Evolutionary conservation across 2,797 vertebrate genomes (phyloP), one percentile per base, ranked within the genome.

Genomic region (Pachyuromys duprasi): DNA sequence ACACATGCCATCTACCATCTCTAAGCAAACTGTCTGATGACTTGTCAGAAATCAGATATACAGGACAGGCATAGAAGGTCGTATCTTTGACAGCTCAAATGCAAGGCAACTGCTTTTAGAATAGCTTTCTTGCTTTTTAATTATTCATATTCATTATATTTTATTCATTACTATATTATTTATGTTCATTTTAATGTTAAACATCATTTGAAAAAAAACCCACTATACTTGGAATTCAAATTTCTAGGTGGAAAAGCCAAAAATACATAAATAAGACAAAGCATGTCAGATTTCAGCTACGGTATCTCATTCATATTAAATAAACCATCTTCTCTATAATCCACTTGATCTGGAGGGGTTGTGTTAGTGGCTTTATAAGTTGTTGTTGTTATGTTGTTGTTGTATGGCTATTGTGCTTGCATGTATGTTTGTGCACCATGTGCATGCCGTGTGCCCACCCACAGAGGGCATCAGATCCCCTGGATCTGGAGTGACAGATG

Each of bases 201-300:
- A 2, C 15, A 31, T 86, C 80, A 55, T 5, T 88, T 45, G 36
- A n/a, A 53, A 36, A 65, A 79, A 67, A 33, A 26, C 8, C 22
- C 17, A 39, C 39, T 24, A 1, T 31, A 45, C 60, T 91, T 60
- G 91, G 70, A 92, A 91, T 82, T 95, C n/a, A 81, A 57, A 31
- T 93, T 87, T 92, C 76, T 94, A 75, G 86, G 22, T 81, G 57
- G 91, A 88, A 90, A 88, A 89, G 11, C 24, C 65, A 69, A 13
- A 55, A 69, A 74, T 36, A 8, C 31, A 42, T 67, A 70, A 74
- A 45, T n/a, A 78, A 91, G 57, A 49, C 6, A 15, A 45, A n/a
- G 24, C 72, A 24, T 81, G 67, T 90, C 69, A 15, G 18, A 18
- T 69, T 81, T 97, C 26, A 53, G 22, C 42, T 62, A 9, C 8